Evolutionary conservation across 2,888 invertebrate genomes (phyloP), one percentile per base, ranked within the genome.

Genomic region (Flabesymbios commensalis): DNA sequence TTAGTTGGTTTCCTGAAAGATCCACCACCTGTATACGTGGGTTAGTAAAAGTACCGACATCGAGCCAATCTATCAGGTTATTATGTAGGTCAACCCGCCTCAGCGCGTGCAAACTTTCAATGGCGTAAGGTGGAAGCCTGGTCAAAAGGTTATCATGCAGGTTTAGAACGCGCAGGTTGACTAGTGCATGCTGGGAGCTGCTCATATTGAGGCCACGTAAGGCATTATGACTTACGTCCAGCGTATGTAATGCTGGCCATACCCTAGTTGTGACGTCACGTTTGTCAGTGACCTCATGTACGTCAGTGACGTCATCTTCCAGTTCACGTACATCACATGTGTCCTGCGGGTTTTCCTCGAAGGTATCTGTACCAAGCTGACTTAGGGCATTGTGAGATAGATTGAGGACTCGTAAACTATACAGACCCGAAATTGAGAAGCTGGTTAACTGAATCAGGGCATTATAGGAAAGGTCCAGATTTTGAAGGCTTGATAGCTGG

Each of bases 371-470:
- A 22, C 43, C 39, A 5, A 65, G 41, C n/a, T 45, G 28, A 22
- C 36, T 28, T 24, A 68, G 54, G 5, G 75, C 45, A 61, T 80
- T 82, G 60, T 65, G 59, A 52, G 78, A 74, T 31, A 81, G 61
- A 68, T 81, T 77, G 36, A 82, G 69, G 3, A 58, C 54, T 33
- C 59, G 43, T 33, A 82, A 69, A 7, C 65, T 62, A 10, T 49
- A 55, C 41, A 81, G 71, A 19, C 71, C 70, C 14, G 58, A 53
- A 57, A 82, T 77, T 29, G 73, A 57, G 29, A 60, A 65, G 1
- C 70, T 64, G 29, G 64, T 62, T 24, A 79, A 56, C 4, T 58
- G 56, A n/a, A 55, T 31, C 22, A 79, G 41, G 5, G 67, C 69
- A 59, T 76, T 75, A 52, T 69, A 67, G 24, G 64, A 51, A 66